These are phyloP conservation scores for Callosobruchus maculatus DNA, from an alignment of 2,888 invertebrate species.

Conservation along the genomic window DNA sequence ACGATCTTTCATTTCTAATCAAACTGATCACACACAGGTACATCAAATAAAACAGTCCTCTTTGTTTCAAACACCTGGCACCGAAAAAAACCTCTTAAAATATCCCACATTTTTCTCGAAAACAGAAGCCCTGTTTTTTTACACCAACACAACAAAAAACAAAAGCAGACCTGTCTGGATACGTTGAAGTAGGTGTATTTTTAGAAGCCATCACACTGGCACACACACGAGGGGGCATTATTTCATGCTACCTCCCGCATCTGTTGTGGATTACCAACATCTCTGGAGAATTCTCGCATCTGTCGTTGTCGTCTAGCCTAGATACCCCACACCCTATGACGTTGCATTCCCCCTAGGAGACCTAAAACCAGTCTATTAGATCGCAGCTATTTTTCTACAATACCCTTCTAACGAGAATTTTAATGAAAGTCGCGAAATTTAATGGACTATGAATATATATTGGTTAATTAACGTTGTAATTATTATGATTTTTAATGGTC, in stretches of 20 bases:
- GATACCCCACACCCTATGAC: conserved; percentile 23
- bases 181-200: not conserved
- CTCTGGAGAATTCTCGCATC: conserved; percentile 21
- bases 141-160: not conserved
- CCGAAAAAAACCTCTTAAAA: not conserved
- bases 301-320: conserved; percentile 21
- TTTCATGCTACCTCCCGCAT: conserved; percentile 9
- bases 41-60: too few species aligned
- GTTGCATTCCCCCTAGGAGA: conserved; percentile 25
- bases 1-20: too few species aligned
- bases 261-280: conserved; percentile 15
- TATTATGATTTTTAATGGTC: not conserved
- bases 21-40: too few species aligned
- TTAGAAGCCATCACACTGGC: not conserved
- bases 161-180: not conserved
- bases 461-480: not conserved
- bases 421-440: not conserved
- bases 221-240: not conserved
- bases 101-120: not conserved
- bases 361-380: conserved; percentile 16
- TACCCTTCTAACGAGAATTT: not conserved
- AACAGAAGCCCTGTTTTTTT: not conserved
- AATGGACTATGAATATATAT: not conserved
- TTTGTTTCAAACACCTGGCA: not conserved
- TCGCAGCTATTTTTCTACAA: not conserved